Percentiles rank a stretch among this genome's conserved stretches.
phyloP scores from a whole-genome alignment of 2,113 vertebrate genomes.

The Equus przewalskii region DNA sequence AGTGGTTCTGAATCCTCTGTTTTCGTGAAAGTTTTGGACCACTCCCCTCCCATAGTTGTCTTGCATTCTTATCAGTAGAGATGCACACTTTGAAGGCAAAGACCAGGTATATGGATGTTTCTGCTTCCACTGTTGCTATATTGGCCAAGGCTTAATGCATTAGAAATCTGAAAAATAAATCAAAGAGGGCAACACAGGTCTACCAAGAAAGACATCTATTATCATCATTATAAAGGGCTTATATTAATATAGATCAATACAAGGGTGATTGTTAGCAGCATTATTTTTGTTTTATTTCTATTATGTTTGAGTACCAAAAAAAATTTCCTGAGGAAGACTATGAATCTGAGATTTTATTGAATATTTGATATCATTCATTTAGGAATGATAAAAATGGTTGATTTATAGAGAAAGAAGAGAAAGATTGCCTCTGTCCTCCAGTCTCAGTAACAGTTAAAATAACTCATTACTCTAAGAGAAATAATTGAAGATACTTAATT shows the following conservation, averaged over 20 bases:
- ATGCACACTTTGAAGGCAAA: background rate
- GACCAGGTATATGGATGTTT: background rate
- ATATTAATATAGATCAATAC: background rate
- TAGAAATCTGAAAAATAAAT: constrained; percentile 29
- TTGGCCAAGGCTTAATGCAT: background rate
- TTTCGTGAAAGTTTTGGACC: background rate
- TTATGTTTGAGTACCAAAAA: background rate
- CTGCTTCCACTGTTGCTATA: background rate
- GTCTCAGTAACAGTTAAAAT: background rate
- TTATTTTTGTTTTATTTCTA: background rate
- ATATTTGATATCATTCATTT: background rate
- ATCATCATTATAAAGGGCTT: background rate
- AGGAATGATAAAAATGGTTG: background rate
- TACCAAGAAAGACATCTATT: background rate
- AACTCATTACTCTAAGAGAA: background rate
- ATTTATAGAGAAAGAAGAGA: background rate
- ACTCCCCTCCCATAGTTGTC: too few species aligned
- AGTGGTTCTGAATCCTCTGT: background rate
- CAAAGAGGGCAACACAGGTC: background rate
- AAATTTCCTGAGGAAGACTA: background rate
- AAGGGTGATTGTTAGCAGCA: background rate
- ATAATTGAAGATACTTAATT: background rate
- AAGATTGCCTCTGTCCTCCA: background rate
- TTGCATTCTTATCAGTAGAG: background rate
- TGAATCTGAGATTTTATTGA: background rate